Evolutionary conservation across 2,797 vertebrate species (phyloP), one percentile per base, ranked within the genome.

Genomic region (Coreius guichenoti): DNA sequence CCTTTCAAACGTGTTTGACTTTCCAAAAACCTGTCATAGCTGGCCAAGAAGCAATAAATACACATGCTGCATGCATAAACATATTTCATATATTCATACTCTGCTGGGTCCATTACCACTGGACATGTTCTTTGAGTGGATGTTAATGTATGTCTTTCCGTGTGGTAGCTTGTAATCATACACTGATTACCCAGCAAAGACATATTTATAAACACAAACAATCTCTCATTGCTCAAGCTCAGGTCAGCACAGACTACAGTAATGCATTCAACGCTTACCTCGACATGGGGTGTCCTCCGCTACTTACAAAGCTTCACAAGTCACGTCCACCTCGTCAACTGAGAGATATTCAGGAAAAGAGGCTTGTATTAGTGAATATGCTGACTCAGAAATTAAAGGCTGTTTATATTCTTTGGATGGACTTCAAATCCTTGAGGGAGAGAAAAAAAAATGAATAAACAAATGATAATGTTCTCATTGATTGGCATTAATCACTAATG

Each of bases 1-100:
- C 92, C 96, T 95, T 96, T 97, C 95, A 96, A 93, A 79, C 54
- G 67, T 93, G 91, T 92, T 92, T 92, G 83, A 82, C 77, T 93
- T 93, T 92, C 91, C 90, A 78, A 86, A 84, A 54, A 11, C 65
- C 73, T 81, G 82, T 67, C 87, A 85, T 82, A 87, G 88, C 58
- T 65, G 81, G 86, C 89, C 85, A 92, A 92, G 90, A 86, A 87
- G 68, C 90, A 90, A 90, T 91, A 93, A 93, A 92, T 93, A 91
- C 75, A 76, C 72, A 29, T 83, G 76, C 88, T 89, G 88, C 90
- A 80, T 85, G 78, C 85, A 87, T 89, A 80, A 90, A 84, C 88
- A 91, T 87, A 73, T 83, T 91, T 89, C 84, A 90, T 79, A 87
- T 90, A 91, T 91, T 91, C 75, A 81, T 90, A 87, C 39, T 8